These are phyloP conservation scores for Sminthurides bifidus DNA, from an alignment of 1,140 invertebrate species.

Conservation along the genomic window DNA sequence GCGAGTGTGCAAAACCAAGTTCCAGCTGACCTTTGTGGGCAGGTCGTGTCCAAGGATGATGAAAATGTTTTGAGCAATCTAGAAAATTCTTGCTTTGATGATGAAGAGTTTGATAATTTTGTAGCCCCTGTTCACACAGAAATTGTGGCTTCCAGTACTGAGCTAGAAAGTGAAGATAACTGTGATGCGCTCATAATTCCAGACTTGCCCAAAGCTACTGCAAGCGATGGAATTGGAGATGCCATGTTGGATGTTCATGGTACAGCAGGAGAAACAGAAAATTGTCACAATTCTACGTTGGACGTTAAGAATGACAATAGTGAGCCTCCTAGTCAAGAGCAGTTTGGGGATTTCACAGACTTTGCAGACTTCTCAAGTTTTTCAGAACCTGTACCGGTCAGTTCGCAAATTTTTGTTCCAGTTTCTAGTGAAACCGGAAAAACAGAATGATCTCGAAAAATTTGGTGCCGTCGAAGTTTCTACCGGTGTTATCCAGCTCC, in stretches of 20 bases:
- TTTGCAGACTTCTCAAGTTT: too few relatives aligned
- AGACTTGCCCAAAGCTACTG: too few relatives aligned
- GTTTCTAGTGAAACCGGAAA: neutral
- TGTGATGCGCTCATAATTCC: too few relatives aligned
- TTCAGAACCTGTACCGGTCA: neutral
- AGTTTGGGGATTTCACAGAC: too few relatives aligned
- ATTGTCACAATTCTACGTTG: neutral
- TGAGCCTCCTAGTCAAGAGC: too few relatives aligned
- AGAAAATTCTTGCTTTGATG: neutral
- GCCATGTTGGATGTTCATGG: neutral
- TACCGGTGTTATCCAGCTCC: too few relatives aligned
- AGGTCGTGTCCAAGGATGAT: neutral
- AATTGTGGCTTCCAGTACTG: too few relatives aligned
- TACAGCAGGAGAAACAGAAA: neutral
- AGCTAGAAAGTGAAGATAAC: too few relatives aligned
- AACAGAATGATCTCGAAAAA: neutral
- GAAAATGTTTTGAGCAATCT: neutral
- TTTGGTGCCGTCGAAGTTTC: neutral
- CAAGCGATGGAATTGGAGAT: neutral
- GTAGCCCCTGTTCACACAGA: too few relatives aligned
- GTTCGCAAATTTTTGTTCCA: neutral
- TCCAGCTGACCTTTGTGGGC: neutral
- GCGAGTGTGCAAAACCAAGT: neutral
- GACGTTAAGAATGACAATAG: too few relatives aligned
- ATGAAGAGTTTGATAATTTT: slow-evolving; percentile 7